phyloP scores from a whole-genome alignment of 1,140 invertebrate species.

The Drosophila mojavensis region DNA sequence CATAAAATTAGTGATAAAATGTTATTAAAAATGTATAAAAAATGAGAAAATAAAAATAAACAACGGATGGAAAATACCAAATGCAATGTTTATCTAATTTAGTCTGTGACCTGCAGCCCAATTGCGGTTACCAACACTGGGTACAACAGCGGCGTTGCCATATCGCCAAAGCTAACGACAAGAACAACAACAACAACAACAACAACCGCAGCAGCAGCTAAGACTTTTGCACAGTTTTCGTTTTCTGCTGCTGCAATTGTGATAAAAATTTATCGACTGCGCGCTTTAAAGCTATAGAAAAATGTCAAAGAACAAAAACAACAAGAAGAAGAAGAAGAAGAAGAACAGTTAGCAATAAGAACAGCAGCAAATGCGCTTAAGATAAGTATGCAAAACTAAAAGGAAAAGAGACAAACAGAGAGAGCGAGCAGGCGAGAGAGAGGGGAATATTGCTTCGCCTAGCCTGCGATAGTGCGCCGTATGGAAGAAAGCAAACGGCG shows the following conservation, averaged over 20 bases:
- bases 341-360: constrained; percentile 26
- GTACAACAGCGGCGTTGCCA: constrained; percentile 18
- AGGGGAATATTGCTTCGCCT: constrained; percentile 20
- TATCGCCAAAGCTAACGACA: constrained; percentile 28
- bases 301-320: constrained; percentile 34
- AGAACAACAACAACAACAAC: constrained; percentile 23
- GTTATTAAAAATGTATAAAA: constrained; percentile 74
- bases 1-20: constrained; percentile 78
- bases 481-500: constrained; percentile 44
- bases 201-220: constrained; percentile 11
- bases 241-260: constrained; percentile 68
- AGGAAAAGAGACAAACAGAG: constrained; percentile 9
- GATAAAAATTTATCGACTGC: constrained; percentile 78
- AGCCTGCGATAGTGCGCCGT: constrained; percentile 56
- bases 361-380: constrained; percentile 60
- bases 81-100: constrained; percentile 59
- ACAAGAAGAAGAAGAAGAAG: background rate
- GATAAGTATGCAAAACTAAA: constrained; percentile 75
- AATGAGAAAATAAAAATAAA: constrained; percentile 11
- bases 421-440: background rate
- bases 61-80: constrained; percentile 19
- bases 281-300: constrained; percentile 53
- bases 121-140: constrained; percentile 33
- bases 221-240: constrained; percentile 63
- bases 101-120: constrained; percentile 32